A percentile compares a stretch with the other conserved stretches of the same genome.
These are phyloP conservation scores for Amphiprion clarkii DNA, from an alignment of 2,797 vertebrate genomes.

Conservation along the genomic window DNA sequence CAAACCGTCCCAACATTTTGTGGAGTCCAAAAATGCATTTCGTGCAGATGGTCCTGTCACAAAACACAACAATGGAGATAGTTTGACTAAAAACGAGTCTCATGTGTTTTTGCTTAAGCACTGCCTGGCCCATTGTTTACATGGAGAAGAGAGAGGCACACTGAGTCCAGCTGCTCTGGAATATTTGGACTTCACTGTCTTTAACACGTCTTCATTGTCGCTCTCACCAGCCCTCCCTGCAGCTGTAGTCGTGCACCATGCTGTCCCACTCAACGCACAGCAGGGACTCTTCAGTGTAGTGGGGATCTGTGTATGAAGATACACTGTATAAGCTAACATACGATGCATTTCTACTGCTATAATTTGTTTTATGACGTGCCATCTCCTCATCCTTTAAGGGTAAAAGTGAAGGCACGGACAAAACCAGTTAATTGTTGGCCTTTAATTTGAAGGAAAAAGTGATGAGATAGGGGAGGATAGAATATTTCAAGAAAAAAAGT, in stretches of 20 bases:
- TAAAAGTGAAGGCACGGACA: not conserved
- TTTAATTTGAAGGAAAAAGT: too few species aligned
- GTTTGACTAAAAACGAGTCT: conserved; percentile 48
- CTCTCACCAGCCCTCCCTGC: conserved; percentile 38
- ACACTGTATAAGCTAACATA: not conserved
- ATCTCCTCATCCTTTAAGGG: not conserved
- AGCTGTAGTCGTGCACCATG: conserved; percentile 59
- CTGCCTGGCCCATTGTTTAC: conserved; percentile 71
- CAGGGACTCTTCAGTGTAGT: conserved; percentile 20
- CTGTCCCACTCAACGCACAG: conserved; percentile 37
- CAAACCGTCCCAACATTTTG: conserved; percentile 26
- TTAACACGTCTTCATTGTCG: conserved; percentile 60
- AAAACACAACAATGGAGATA: conserved; percentile 55
- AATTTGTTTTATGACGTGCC: not conserved
- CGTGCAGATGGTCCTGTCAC: conserved; percentile 46
- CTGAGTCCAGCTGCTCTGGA: conserved; percentile 77
- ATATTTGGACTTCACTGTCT: conserved; percentile 52
- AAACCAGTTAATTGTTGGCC: not conserved
- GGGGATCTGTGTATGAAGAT: conserved; percentile 1
- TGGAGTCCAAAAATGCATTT: conserved; percentile 37
- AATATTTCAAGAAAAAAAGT: too few species aligned
- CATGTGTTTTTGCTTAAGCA: conserved; percentile 76
- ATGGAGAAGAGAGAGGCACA: conserved; percentile 65
- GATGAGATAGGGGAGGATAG: too few species aligned
- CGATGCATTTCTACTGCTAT: conserved; percentile 7